Evolutionary conservation across 2,113 vertebrate genomes (phyloP).

Genomic region (Microtus richardsoni): DNA sequence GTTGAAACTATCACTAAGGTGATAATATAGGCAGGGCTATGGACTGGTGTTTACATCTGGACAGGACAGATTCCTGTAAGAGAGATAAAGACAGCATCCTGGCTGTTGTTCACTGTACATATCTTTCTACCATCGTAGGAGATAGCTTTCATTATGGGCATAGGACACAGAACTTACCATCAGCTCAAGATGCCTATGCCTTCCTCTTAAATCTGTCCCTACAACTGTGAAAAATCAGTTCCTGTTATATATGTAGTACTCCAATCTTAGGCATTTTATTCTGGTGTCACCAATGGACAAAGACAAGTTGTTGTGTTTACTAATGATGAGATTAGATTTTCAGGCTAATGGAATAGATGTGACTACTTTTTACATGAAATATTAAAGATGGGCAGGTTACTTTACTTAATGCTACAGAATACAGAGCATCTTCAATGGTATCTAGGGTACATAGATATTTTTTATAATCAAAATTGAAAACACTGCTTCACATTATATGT

Average conservation of each 20-base stretch:
- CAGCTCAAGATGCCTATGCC: not conserved
- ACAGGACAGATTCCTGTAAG: too few relatives aligned
- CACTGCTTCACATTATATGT: not conserved
- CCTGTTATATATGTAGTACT: not conserved
- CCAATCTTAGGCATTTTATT: not conserved
- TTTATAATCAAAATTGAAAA: not conserved
- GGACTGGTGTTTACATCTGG: not conserved
- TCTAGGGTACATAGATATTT: too few relatives aligned
- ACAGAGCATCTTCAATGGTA: not conserved
- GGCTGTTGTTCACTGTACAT: not conserved
- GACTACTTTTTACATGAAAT: not conserved
- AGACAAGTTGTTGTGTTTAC: not conserved
- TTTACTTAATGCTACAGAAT: not conserved
- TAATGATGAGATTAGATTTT: not conserved
- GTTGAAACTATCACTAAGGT: not conserved
- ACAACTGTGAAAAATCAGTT: not conserved
- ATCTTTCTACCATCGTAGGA: not conserved
- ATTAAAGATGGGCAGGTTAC: not conserved
- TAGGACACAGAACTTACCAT: not conserved
- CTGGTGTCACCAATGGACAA: not conserved
- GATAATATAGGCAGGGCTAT: fast-evolving
- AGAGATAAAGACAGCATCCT: not conserved
- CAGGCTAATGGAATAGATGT: not conserved
- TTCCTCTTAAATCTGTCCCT: not conserved
- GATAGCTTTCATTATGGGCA: fast-evolving